A percentile compares a stretch with the other conserved stretches of the same genome.
These are phyloP conservation scores for Ondatra zibethicus DNA, from an alignment of 2,113 vertebrate genomes.

Conservation along the genomic window DNA sequence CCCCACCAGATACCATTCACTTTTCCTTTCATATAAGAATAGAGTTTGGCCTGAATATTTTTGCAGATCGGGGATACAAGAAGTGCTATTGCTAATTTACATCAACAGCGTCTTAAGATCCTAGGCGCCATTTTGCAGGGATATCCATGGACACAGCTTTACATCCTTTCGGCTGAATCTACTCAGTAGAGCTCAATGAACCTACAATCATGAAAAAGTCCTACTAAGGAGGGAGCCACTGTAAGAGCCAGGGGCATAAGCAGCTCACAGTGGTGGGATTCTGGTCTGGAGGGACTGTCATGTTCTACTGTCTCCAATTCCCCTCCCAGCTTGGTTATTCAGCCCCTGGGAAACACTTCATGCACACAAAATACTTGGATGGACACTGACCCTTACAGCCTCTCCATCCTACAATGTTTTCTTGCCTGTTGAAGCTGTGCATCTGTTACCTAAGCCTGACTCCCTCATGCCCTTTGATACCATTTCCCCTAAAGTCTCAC, in stretches of 20 bases:
- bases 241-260: not conserved
- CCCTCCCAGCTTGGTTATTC: not conserved
- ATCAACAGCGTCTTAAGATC: not conserved
- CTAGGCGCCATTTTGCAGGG: not conserved
- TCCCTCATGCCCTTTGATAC: not conserved
- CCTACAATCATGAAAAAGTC: not conserved
- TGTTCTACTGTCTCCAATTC: not conserved
- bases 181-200: not conserved
- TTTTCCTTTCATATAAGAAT: not conserved
- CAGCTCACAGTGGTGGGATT: not conserved
- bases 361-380: fast-evolving
- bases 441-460: not conserved
- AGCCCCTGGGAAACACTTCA: not conserved
- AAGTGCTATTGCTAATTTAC: not conserved
- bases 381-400: not conserved
- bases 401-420: not conserved
- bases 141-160: not conserved
- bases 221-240: not conserved
- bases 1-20: not conserved
- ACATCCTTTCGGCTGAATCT: not conserved
- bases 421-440: not conserved
- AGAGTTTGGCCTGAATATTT: not conserved
- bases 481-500: conserved; percentile 10
- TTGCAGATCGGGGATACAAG: not conserved
- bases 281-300: not conserved